Evolutionary conservation across 2,113 vertebrate genomes (phyloP).

Genomic region (Physeter macrocephalus): DNA sequence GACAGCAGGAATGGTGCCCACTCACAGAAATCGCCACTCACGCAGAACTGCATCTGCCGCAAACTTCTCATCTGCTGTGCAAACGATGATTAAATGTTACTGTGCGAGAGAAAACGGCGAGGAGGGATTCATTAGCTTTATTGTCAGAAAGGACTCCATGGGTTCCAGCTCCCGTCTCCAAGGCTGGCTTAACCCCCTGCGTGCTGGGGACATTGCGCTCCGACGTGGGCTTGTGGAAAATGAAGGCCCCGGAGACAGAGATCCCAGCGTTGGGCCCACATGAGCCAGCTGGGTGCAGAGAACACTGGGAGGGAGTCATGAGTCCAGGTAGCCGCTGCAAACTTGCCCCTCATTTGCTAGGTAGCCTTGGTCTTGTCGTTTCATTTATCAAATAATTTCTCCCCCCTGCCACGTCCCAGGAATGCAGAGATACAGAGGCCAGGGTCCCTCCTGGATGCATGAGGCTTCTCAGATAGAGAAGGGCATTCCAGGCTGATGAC

Average conservation of each 20-base stretch:
- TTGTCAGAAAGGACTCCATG: constrained; percentile 59
- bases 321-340: rapidly evolving
- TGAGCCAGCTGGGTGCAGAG: neutral
- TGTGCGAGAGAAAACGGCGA: constrained; percentile 69
- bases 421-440: neutral
- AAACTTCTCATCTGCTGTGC: constrained; percentile 66
- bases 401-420: neutral
- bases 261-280: neutral
- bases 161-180: constrained; percentile 24
- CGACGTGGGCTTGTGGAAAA: neutral
- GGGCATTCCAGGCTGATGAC: neutral
- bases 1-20: constrained; percentile 42
- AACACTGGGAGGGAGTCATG: neutral
- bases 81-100: constrained; percentile 73
- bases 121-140: constrained; percentile 72
- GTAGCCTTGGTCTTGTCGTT: neutral
- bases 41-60: constrained; percentile 64
- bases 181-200: constrained; percentile 50
- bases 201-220: neutral
- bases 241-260: neutral
- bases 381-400: neutral
- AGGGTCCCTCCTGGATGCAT: neutral
- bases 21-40: constrained; percentile 55
- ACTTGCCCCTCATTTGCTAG: neutral
- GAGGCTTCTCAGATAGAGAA: neutral